Percentiles rank a stretch among this genome's conserved stretches.
phyloP scores from a whole-genome alignment of 2,797 vertebrate genomes.

The Vultur gryphus region DNA sequence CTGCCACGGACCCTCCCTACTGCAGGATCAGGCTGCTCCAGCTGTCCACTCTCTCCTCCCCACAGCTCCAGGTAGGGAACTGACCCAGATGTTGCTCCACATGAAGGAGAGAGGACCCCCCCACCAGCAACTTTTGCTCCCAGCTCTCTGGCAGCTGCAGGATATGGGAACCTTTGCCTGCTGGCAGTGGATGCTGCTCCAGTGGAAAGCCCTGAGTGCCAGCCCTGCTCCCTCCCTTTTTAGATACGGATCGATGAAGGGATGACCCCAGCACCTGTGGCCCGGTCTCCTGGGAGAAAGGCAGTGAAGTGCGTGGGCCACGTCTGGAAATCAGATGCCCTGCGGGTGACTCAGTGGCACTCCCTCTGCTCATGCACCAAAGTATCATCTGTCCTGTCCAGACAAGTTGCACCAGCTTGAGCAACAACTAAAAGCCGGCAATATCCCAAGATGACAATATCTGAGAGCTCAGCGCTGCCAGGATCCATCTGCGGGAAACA shows the following conservation, averaged over 20 bases:
- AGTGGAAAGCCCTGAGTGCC: neutral
- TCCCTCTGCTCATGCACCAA: conserved; percentile 13
- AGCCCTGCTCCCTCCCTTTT: neutral
- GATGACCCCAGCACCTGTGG: neutral
- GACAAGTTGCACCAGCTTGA: neutral
- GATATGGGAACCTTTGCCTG: neutral
- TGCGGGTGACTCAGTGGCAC: conserved; percentile 26
- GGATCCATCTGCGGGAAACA: neutral
- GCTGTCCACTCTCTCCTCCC: neutral
- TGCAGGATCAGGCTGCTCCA: neutral
- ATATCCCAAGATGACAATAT: neutral
- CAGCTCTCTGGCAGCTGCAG: neutral
- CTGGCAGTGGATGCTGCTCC: neutral
- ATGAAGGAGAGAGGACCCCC: neutral
- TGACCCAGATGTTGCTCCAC: neutral
- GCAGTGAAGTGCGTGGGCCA: neutral
- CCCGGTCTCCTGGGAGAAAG: neutral
- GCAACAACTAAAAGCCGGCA: neutral
- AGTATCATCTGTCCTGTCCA: conserved; percentile 11
- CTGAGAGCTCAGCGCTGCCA: neutral
- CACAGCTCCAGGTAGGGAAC: neutral
- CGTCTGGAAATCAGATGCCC: neutral
- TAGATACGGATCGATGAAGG: fast-evolving
- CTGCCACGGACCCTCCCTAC: neutral
- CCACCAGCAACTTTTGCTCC: neutral